Base-by-base conservation (phyloP, 2,797 vertebrate species). In the Xiphophorus birchmanni region DNA sequence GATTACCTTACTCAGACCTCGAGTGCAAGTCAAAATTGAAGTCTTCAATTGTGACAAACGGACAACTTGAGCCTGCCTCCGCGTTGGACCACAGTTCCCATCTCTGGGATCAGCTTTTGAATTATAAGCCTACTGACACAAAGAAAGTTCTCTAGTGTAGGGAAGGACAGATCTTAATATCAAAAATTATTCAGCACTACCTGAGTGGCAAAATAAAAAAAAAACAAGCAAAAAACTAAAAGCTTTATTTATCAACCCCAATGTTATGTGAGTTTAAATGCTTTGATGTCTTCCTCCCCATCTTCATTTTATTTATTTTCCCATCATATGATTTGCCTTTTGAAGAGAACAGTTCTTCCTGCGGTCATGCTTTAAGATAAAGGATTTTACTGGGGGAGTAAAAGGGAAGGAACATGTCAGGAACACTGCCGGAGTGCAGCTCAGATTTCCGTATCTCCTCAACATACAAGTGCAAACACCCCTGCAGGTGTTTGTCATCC, bases 401-500 rank as follows among this genome's bases (percentile, higher is more conserved):
- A 76, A 80, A 79, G 42, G 67, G 74, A 83, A 85, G 84, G 35
- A 85, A 85, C 87, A 87, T 86, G 84, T 89, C 84, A 87, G 80
- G 72, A 87, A 82, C 67, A 65, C 60, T 80, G 79, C 75, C 72
- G 58, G 72, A 80, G 80, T 67, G 67, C 76, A 78, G 77, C 82
- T 84, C 54, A 86, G 32, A 90, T 82, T 71, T 76, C 67, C 76
- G 67, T 42, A 75, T 86, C 86, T 86, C 82, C 77, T 81, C 73
- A 83, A 82, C 81, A 78, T 79, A 73, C 45, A 11, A 73, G 79
- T 73, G 60, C 81, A 76, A 85, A 83, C 74, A 79, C 78, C 72
- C 78, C 82, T 87, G 81, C 80, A 77, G 85, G 18, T 69, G 81
- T 86, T 86, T 78, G 83, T 89, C 86, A 86, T 88, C 84, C 73